Evolutionary conservation across 2,797 vertebrate species (phyloP), one percentile per base, ranked within the genome.

Genomic region (Perodicticus potto): DNA sequence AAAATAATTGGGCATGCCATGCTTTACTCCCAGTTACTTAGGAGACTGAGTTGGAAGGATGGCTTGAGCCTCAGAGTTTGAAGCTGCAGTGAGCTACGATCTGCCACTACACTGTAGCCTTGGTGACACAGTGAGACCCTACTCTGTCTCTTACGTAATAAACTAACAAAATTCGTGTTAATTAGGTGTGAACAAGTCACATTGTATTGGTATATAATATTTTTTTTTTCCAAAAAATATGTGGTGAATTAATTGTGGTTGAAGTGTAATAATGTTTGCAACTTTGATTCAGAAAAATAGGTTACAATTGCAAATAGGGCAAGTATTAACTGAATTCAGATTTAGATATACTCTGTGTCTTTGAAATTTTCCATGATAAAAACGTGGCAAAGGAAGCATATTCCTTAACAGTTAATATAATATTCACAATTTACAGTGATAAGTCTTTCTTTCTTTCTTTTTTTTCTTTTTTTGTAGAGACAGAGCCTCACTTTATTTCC

Each of bases 221-320:
- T 85, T 93, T 88, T 45, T 49, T 77, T 73, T 83, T 87, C 10
- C 16, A 80, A 40, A 80, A 74, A n/a, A 7, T 12, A 6, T 67
- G 16, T 88, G 19, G 59, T 95, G 29, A 61, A 97, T 57, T 96
- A 81, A 77, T 90, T 83, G 63, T 76, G 53, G 22, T 77, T 89
- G 59, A 90, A 77, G 27, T 94, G 59, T 92, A 32, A 13, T 49
- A 25, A 34, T 76, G 32, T 85, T 83, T 86, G 29, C 34, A 91
- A 45, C 34, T 93, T 91, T 89, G 57, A 67, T 89, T 91, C 45
- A 77, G 55, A 53, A 73, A 88, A 90, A 55, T 23, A 67, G 61
- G 23, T 89, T 89, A 43, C 32, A 32, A 3, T 25, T 80, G 34
- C n/a, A 37, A 43, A 8, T 74, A 55, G 34, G 53, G 5, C 40